A percentile compares a stretch with the other conserved stretches of the same genome.
These are phyloP conservation scores for Crotalus adamanteus DNA, from an alignment of 2,797 vertebrate genomes.

Conservation along the genomic window DNA sequence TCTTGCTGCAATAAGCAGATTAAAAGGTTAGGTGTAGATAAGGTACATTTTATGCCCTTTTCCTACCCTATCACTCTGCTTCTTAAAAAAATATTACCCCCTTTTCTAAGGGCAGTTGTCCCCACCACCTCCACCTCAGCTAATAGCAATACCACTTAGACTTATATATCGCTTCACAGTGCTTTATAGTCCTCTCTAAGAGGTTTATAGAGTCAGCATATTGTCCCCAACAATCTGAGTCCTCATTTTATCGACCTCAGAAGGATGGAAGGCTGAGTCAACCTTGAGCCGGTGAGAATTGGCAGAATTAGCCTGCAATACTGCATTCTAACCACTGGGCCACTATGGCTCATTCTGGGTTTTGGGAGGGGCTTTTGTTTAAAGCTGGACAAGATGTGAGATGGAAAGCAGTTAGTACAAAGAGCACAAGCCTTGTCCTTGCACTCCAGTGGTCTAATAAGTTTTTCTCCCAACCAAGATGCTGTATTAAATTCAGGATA, in stretches of 20 bases:
- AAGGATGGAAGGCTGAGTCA: neutral
- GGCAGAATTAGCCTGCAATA: neutral
- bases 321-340: neutral
- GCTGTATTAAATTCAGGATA: neutral
- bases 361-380: neutral
- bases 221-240: neutral
- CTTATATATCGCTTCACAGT: neutral
- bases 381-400: neutral
- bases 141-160: neutral
- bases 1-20: constrained; percentile 80
- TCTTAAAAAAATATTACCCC: constrained; percentile 64
- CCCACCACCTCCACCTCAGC: neutral
- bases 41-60: constrained; percentile 59
- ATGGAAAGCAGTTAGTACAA: neutral
- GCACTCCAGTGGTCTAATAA: neutral
- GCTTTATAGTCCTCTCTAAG: neutral
- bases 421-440: neutral
- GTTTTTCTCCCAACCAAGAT: neutral
- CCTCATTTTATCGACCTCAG: neutral
- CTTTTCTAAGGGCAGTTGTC: constrained; percentile 9
- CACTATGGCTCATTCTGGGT: neutral
- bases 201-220: neutral
- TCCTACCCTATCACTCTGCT: neutral
- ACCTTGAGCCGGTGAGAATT: neutral
- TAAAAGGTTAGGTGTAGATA: constrained; percentile 76